A percentile compares a stretch with the other conserved stretches of the same genome.
These are phyloP conservation scores for Andrena minutula DNA, from an alignment of 2,888 invertebrate genomes.

Conservation along the genomic window DNA sequence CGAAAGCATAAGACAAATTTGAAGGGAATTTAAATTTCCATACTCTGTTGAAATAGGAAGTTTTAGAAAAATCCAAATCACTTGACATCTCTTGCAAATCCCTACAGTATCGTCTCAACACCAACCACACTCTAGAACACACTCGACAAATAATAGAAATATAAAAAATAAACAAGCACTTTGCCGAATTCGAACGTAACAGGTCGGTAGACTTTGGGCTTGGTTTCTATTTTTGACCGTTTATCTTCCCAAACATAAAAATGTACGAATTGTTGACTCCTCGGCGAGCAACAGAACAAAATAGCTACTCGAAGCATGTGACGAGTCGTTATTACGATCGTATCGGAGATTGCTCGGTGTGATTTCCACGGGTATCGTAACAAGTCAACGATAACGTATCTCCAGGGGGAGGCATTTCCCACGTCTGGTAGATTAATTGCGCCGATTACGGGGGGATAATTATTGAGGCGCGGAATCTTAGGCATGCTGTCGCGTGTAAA, in stretches of 20 bases:
- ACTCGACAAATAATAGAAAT: neutral
- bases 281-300: neutral
- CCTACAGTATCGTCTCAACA: too few species aligned
- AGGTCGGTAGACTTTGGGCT: neutral
- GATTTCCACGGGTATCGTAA: slow-evolving; percentile 30
- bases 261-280: neutral
- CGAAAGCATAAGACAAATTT: too few species aligned
- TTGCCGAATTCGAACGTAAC: neutral
- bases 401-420: slow-evolving; percentile 12
- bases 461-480: slow-evolving; percentile 41
- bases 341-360: neutral
- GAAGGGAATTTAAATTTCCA: too few species aligned
- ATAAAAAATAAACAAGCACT: neutral
- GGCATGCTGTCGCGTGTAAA: slow-evolving; percentile 22
- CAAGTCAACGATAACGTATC: slow-evolving; percentile 45
- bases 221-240: neutral
- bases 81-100: too few species aligned
- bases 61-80: too few species aligned
- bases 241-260: neutral
- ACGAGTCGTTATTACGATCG: neutral
- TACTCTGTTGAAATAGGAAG: too few species aligned
- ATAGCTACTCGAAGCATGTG: neutral
- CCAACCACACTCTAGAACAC: too few species aligned
- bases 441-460: slow-evolving; percentile 42
- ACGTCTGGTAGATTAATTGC: slow-evolving; percentile 35